Conservation (phyloP, 2,888 invertebrate genomes). For the Hydriomena furcata region DNA sequence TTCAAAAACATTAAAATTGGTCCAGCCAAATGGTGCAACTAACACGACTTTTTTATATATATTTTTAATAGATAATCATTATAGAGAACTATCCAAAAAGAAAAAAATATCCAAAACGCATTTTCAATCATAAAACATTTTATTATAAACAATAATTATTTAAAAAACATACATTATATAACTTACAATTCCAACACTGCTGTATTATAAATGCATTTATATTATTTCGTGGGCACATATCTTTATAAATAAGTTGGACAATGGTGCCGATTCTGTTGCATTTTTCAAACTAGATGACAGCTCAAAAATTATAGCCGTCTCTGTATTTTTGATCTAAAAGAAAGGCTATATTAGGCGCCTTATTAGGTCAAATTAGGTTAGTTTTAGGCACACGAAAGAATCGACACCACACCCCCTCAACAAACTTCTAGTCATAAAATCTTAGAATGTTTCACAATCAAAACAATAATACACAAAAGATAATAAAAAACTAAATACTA, state of each 20-base stretch:
- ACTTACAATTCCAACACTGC: conserved; percentile 75
- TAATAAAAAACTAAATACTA: neutral
- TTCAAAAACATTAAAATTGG: no score
- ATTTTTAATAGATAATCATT: no score
- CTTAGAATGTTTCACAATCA: neutral
- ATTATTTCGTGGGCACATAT: conserved; percentile 47
- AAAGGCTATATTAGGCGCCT: no score
- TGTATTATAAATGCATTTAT: conserved; percentile 74
- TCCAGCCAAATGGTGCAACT: no score
- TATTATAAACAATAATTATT: conserved; percentile 81
- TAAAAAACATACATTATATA: conserved; percentile 71
- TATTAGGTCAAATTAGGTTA: no score
- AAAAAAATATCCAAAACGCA: neutral
- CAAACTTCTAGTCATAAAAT: conserved; percentile 9
- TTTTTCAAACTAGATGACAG: no score
- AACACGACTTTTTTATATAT: no score
- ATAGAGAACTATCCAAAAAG: neutral
- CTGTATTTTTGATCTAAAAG: no score
- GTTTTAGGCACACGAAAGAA: no score
- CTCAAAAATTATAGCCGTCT: no score
- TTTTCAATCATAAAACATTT: conserved; percentile 71
- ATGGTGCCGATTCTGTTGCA: neutral
- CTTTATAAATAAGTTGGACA: conserved; percentile 28
- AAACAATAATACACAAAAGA: neutral
- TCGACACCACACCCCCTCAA: no score